Conservation (phyloP, 1,140 invertebrate species). For the Adelges cooleyi region DNA sequence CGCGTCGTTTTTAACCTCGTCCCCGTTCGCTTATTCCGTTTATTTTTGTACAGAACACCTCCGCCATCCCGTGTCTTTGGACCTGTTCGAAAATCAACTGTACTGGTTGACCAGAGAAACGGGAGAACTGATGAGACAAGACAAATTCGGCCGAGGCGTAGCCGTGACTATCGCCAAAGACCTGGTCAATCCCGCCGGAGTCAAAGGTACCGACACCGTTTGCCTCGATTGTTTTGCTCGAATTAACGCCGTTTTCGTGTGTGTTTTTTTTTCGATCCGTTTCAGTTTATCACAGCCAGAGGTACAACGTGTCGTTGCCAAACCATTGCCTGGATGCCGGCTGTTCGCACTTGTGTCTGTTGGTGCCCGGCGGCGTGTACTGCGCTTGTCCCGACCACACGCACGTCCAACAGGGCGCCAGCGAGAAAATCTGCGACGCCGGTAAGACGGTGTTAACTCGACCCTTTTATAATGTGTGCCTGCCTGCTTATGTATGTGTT, state of each 20-base stretch:
- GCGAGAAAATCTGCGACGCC: conserved; percentile 61
- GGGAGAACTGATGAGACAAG: conserved; percentile 72
- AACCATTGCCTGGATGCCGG: conserved; percentile 58
- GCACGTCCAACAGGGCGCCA: conserved; percentile 37
- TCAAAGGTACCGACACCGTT: too few species aligned
- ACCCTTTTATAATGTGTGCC: too few species aligned
- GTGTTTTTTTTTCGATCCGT: conserved; percentile 20
- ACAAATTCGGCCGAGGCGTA: conserved; percentile 94
- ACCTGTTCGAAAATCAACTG: conserved; percentile 82
- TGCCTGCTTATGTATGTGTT: too few species aligned
- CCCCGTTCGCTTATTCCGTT: background rate
- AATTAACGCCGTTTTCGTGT: background rate
- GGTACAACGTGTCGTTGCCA: conserved; percentile 63
- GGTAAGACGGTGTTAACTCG: conserved; percentile 41
- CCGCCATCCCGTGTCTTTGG: conserved; percentile 71
- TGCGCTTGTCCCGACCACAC: conserved; percentile 79
- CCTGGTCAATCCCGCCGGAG: conserved; percentile 67
- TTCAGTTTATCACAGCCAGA: conserved; percentile 60
- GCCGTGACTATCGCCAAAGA: conserved; percentile 65
- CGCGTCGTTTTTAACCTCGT: background rate
- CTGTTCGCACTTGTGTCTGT: conserved; percentile 84
- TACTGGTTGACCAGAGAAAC: conserved; percentile 79
- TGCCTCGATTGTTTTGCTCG: background rate
- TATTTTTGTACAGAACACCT: conserved; percentile 44
- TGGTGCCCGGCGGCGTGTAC: conserved; percentile 69